Evolutionary conservation across 1,140 invertebrate species (phyloP), one percentile per base, ranked within the genome.

Genomic region (Drosophila malerkotliana): DNA sequence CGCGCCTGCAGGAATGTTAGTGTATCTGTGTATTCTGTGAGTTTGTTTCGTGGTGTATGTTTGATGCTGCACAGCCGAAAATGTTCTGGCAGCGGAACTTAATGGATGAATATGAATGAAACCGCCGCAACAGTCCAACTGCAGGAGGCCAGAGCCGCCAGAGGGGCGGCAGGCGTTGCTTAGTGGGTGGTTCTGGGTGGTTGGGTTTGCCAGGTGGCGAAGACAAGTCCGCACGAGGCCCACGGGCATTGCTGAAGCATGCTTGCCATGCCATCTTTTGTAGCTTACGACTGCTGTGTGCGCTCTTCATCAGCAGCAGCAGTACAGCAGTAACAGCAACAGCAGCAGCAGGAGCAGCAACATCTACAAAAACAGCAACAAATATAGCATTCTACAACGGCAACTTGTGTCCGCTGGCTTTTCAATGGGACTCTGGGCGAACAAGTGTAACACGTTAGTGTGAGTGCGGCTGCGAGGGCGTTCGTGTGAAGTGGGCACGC

Each of bases 31-130:
- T 37, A 15, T 63, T 60, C 18, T 18, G 18, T 67, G 53, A 69
- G 78, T 60, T 56, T 28, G 21, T 18, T 26, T 34, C 15, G 39
- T 59, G 56, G 52, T 59, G 61, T 37, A 30, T 28, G 37, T 47
- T 30, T 45, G 57, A 59, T 56, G 61, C 47, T 69, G 73, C 66
- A 73, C 66, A 85, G 81, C 79, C 71, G 61, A 85, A 87, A 78
- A 87, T 79, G 63, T 57, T 51, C 63, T 69, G 64, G 51, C 64
- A 69, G 67, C 64, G 63, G 51, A 69, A 69, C 67, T 69, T 71
- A 85, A 85, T 87, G 82, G 78, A 87, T 82, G 82, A 85, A 85
- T 85, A 85, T 85, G 82, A 85, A 85, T 87, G 82, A 85, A 85
- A 85, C 55, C 61, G 74, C 74, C 78, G 69, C 82, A 77, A 85